Evolutionary conservation across 2,888 invertebrate species (phyloP).

Genomic region (Lissonota sp.): DNA sequence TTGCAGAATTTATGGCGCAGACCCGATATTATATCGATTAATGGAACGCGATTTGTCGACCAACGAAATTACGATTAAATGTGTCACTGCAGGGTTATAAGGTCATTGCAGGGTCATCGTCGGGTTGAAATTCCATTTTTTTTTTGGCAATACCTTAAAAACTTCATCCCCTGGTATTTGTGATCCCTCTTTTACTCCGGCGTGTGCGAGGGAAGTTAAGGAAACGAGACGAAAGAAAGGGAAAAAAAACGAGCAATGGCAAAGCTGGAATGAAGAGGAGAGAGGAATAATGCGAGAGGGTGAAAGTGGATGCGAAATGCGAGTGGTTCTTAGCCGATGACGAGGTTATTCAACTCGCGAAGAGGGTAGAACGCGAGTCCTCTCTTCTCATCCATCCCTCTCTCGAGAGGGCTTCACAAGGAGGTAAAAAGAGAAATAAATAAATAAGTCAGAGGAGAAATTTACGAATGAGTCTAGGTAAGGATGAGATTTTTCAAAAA

Average conservation of each 20-base stretch:
- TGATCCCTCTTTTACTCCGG: slow-evolving; percentile 3
- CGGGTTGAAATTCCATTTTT: neutral
- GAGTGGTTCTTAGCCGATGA: slow-evolving; percentile 27
- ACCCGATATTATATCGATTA: too few relatives aligned
- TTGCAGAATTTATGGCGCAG: too few relatives aligned
- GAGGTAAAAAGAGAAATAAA: slow-evolving; percentile 3
- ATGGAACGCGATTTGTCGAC: too few relatives aligned
- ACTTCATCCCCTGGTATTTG: slow-evolving; percentile 6
- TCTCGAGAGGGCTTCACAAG: neutral
- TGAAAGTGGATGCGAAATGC: slow-evolving; percentile 19
- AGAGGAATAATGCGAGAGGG: slow-evolving; percentile 4
- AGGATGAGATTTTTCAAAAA: neutral
- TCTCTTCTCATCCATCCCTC: slow-evolving; percentile 11
- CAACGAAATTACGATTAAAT: too few relatives aligned
- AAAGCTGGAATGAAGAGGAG: neutral
- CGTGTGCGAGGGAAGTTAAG: neutral
- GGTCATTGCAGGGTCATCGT: neutral
- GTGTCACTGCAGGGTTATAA: neutral
- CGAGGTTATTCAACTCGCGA: slow-evolving; percentile 27
- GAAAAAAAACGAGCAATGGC: slow-evolving; percentile 23
- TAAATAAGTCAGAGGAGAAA: slow-evolving; percentile 9
- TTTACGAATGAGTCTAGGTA: neutral
- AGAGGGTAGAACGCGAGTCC: slow-evolving; percentile 20
- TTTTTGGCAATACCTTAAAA: neutral
- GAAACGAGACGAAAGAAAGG: neutral